Conservation (phyloP, 2,113 vertebrate genomes). For the Anguilla japonica region DNA sequence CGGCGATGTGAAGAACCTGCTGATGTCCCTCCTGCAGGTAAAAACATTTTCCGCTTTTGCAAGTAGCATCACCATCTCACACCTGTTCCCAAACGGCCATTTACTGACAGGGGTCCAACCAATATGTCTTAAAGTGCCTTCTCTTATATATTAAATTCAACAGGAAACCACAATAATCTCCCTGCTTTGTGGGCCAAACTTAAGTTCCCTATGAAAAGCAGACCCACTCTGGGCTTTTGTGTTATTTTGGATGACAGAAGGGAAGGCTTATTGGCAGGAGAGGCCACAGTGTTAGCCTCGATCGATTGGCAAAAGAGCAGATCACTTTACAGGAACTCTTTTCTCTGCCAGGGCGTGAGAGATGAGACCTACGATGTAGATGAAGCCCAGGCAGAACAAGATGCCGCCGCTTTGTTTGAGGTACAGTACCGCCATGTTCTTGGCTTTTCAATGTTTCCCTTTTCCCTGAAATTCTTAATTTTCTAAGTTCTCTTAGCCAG, state of each 20-base stretch:
- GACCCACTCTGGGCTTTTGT: no score
- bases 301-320: neutral
- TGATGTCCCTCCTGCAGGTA: constrained; percentile 68
- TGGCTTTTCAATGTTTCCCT: neutral
- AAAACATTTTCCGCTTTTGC: neutral
- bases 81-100: constrained; percentile 8
- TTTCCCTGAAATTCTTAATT: no score
- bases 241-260: no score
- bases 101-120: neutral
- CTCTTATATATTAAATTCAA: neutral
- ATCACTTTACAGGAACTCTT: neutral
- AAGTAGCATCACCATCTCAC: neutral
- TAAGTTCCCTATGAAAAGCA: neutral
- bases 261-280: no score
- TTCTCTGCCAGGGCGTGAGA: constrained; percentile 61
- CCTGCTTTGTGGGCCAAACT: neutral
- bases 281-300: neutral
- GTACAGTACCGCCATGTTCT: constrained; percentile 38
- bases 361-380: constrained; percentile 74
- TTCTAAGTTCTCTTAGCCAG: no score
- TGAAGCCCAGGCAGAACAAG: constrained; percentile 67
- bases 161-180: neutral
- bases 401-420: constrained; percentile 67
- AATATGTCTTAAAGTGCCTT: neutral
- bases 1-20: constrained; percentile 70